Percentiles rank a stretch among this genome's conserved stretches.
Conservation (phyloP, 2,797 vertebrate genomes). For the Enteromius thamalakanensis region DNA sequence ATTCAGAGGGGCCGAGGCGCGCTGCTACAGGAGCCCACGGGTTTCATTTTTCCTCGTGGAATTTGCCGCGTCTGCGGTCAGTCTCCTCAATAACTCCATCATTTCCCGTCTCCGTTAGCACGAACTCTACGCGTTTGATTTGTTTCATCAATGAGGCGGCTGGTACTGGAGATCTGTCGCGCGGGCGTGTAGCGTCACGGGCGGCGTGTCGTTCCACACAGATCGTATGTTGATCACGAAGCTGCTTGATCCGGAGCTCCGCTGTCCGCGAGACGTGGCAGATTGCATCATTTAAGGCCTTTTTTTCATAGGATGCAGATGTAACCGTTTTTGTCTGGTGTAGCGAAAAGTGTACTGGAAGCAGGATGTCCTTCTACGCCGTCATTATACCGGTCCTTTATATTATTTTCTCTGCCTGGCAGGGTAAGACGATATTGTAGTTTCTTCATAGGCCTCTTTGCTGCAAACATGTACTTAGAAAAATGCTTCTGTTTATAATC, state of each 20-base stretch:
- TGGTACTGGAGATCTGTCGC: constrained; percentile 1
- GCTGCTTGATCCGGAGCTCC: constrained; percentile 40
- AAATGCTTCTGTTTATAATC: neutral
- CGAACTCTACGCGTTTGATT: neutral
- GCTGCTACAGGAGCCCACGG: neutral
- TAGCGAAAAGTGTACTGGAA: constrained; percentile 29
- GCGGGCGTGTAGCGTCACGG: constrained; percentile 60
- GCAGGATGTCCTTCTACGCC: constrained; percentile 68
- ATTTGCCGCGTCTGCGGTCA: neutral
- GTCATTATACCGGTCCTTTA: constrained; percentile 68
- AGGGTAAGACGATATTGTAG: constrained; percentile 70
- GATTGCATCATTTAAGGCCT: neutral
- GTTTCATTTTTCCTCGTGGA: constrained; percentile 12
- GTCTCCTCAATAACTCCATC: neutral
- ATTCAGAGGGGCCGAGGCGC: neutral
- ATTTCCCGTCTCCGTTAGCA: neutral
- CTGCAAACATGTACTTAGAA: neutral
- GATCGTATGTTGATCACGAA: constrained; percentile 54
- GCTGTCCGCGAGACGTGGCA: constrained; percentile 31
- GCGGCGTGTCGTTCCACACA: constrained; percentile 68
- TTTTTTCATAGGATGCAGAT: constrained; percentile 20
- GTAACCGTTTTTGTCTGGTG: constrained; percentile 14
- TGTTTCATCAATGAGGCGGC: neutral
- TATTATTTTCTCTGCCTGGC: constrained; percentile 70
- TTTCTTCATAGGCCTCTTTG: constrained; percentile 63